Evolutionary conservation across 2,888 invertebrate species (phyloP).

Genomic region (Lasioglossum zephyrum): DNA sequence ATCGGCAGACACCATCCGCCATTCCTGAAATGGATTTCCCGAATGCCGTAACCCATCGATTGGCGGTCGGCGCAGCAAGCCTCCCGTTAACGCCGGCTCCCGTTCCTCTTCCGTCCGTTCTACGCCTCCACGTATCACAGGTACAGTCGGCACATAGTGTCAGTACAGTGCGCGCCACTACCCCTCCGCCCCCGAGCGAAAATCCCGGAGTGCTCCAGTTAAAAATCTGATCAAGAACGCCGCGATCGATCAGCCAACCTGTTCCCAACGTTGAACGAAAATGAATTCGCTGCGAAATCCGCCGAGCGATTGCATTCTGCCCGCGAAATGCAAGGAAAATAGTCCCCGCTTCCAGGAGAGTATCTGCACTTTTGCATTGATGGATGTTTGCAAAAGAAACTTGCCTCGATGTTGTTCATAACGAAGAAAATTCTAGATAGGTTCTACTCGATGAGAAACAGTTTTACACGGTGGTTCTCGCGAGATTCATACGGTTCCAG

Average conservation of each 20-base stretch:
- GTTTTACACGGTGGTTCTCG: too few relatives aligned
- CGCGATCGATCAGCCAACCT: neutral
- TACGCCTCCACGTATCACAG: neutral
- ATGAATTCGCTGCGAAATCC: neutral
- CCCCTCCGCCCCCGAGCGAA: neutral
- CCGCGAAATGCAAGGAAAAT: neutral
- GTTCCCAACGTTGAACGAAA: neutral
- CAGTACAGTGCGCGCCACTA: neutral
- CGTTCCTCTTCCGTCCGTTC: conserved; percentile 16
- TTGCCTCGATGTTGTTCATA: neutral
- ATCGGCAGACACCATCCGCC: conserved; percentile 58
- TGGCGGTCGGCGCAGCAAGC: conserved; percentile 37
- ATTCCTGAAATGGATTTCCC: conserved; percentile 56
- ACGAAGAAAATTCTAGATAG: too few relatives aligned
- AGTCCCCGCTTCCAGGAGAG: neutral
- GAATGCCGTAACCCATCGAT: conserved; percentile 53
- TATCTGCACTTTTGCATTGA: neutral
- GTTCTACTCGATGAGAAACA: neutral
- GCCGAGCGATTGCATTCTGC: neutral
- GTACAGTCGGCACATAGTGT: neutral
- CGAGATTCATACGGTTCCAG: neutral
- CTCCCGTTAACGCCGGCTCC: conserved; percentile 19
- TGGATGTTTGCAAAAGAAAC: neutral
- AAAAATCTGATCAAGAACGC: conserved; percentile 1
- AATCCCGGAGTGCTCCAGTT: neutral